Evolutionary conservation across 2,113 vertebrate genomes (phyloP).

Genomic region (Dendrocopos noguchii): DNA sequence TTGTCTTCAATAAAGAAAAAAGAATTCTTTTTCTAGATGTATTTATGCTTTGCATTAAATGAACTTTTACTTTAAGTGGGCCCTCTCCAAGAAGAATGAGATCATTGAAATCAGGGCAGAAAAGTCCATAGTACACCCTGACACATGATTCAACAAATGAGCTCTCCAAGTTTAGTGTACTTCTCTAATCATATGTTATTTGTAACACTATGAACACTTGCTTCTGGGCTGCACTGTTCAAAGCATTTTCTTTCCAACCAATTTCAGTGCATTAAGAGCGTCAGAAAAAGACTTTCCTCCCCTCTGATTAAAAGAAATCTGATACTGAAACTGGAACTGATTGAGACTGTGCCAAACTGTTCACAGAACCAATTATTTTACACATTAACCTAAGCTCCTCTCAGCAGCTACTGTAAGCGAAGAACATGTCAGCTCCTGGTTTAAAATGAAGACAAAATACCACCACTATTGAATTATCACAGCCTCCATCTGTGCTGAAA

Average conservation of each 20-base stretch:
- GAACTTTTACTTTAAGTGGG: background rate
- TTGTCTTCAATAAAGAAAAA: background rate
- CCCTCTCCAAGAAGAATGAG: background rate
- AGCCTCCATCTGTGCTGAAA: constrained; percentile 35
- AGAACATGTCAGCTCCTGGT: constrained; percentile 13
- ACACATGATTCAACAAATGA: constrained; percentile 36
- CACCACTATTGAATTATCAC: constrained; percentile 14
- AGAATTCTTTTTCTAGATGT: background rate
- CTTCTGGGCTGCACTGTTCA: background rate
- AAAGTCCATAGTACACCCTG: constrained; percentile 2
- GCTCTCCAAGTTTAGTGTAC: background rate
- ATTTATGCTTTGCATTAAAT: background rate
- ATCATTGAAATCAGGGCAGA: background rate
- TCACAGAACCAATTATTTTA: constrained; percentile 47
- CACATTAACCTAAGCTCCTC: constrained; percentile 48
- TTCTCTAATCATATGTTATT: constrained; percentile 27
- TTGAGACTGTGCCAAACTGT: constrained; percentile 23
- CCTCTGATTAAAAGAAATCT: constrained; percentile 50
- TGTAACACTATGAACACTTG: constrained; percentile 27
- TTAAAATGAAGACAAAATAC: constrained; percentile 38
- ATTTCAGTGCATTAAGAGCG: background rate
- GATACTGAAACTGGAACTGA: constrained; percentile 28
- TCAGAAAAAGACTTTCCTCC: constrained; percentile 24
- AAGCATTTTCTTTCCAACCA: constrained; percentile 8
- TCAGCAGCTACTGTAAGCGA: constrained; percentile 12